phyloP scores from a whole-genome alignment of 2,797 vertebrate genomes.

The Alectoris magna region DNA sequence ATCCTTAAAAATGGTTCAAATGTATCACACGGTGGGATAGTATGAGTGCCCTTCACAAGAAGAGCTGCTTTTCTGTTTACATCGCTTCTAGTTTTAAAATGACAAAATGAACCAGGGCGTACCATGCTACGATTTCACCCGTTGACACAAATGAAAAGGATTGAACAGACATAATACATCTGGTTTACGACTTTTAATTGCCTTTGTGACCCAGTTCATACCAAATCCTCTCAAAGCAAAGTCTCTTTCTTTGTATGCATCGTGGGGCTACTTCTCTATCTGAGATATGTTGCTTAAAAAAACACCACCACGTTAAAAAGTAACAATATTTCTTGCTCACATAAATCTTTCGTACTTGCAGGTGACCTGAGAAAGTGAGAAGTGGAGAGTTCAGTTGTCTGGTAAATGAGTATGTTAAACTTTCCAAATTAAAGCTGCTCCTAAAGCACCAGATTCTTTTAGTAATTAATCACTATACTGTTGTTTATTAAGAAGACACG shows the following conservation, averaged over 20 bases:
- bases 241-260: constrained; percentile 60
- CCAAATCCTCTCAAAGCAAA: constrained; percentile 67
- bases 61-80: constrained; percentile 50
- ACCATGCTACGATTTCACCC: constrained; percentile 79
- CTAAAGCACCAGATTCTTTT: constrained; percentile 68
- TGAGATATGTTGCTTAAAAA: constrained; percentile 75
- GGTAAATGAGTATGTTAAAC: constrained; percentile 77
- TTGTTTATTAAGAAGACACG: constrained; percentile 74
- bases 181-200: constrained; percentile 75
- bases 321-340: constrained; percentile 76
- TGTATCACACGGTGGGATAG: background rate
- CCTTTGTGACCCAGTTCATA: constrained; percentile 76
- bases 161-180: constrained; percentile 81
- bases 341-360: constrained; percentile 82
- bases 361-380: constrained; percentile 79
- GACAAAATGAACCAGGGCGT: constrained; percentile 76
- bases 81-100: constrained; percentile 66
- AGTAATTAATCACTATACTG: constrained; percentile 69
- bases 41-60: constrained; percentile 16
- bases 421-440: constrained; percentile 76
- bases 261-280: constrained; percentile 66
- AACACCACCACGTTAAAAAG: constrained; percentile 63
- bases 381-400: constrained; percentile 80
- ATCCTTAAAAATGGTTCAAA: background rate
- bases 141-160: constrained; percentile 73